phyloP scores from a whole-genome alignment of 2,797 vertebrate species.

The Okamejei kenojei region DNA sequence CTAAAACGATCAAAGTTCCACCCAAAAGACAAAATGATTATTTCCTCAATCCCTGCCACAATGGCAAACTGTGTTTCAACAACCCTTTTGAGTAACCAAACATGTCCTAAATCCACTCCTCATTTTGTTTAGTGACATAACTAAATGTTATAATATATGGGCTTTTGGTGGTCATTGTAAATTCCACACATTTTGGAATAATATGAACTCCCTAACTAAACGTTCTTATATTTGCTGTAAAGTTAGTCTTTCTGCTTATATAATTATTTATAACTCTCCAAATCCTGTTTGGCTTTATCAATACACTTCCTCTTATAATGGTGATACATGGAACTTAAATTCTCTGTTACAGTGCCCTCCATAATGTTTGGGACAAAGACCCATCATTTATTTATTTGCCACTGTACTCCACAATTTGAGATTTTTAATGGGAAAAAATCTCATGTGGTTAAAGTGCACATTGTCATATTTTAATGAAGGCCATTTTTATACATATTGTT shows the following conservation, averaged over 20 bases:
- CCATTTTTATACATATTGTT: no score
- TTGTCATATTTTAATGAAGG: no score
- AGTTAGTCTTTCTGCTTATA: not conserved
- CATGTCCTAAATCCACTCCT: not conserved
- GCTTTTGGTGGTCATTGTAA: not conserved
- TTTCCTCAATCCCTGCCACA: not conserved
- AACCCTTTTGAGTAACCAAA: not conserved
- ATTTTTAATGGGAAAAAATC: no score
- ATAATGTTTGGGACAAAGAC: no score
- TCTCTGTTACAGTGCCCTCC: no score
- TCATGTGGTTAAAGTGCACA: no score
- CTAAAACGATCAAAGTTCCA: not conserved
- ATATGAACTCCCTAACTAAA: not conserved
- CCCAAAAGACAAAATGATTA: not conserved
- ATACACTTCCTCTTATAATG: not conserved
- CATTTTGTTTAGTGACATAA: not conserved
- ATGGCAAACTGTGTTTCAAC: not conserved
- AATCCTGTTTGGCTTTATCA: not conserved
- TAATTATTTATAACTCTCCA: not conserved
- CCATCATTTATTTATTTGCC: no score
- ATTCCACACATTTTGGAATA: not conserved
- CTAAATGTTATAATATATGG: not conserved
- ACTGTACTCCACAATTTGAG: no score
- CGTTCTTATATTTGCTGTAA: not conserved
- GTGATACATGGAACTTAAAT: no score